A percentile compares a stretch with the other conserved stretches of the same genome.
These are phyloP conservation scores for Caloenas nicobarica DNA, from an alignment of 2,113 vertebrate species.

Conservation along the genomic window DNA sequence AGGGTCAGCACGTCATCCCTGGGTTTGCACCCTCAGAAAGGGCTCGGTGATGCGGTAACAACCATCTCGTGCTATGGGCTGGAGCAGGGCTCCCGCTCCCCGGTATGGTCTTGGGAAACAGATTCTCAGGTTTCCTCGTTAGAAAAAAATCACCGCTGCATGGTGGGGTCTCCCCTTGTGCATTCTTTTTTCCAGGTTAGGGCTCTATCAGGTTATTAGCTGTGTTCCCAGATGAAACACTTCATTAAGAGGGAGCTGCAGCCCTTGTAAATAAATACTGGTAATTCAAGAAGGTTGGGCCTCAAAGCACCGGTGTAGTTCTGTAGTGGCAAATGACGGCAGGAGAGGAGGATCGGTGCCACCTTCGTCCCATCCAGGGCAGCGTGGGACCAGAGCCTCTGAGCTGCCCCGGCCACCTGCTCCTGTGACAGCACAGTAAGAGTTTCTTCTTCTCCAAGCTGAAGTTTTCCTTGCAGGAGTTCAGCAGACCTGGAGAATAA, in stretches of 20 bases:
- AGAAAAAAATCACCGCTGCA: neutral
- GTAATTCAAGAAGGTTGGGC: neutral
- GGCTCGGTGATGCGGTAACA: neutral
- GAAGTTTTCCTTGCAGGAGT: neutral
- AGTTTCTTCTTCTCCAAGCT: neutral
- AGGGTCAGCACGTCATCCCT: neutral
- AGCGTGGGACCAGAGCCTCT: accelerated
- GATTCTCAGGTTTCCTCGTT: neutral
- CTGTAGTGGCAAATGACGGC: neutral
- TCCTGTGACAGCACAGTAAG: neutral
- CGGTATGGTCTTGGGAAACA: neutral
- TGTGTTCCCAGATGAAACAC: slow-evolving; percentile 11
- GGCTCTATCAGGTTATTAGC: neutral
- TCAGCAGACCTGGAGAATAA: neutral
- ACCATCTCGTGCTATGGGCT: accelerated
- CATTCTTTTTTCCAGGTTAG: neutral
- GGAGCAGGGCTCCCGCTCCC: neutral
- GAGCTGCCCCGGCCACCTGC: neutral
- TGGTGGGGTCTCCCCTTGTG: accelerated
- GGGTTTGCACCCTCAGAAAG: neutral
- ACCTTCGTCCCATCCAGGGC: accelerated
- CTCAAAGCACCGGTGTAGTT: neutral
- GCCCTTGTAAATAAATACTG: neutral
- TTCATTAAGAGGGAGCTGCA: neutral
- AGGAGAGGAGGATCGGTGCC: neutral